phyloP scores from a whole-genome alignment of 23 tunicate genomes.

The Halocynthia aurantium region DNA sequence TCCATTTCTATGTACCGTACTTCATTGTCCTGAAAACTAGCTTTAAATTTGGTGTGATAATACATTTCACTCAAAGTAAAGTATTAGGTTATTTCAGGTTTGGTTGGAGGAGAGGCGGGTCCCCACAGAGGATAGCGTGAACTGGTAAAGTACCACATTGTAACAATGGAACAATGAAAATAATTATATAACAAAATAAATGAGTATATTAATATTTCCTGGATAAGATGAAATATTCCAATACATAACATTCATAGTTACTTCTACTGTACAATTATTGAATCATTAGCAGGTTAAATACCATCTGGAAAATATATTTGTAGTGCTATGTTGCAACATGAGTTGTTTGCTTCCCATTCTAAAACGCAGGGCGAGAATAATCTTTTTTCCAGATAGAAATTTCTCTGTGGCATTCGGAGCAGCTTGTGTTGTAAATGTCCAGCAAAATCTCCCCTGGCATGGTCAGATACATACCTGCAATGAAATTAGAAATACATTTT shows the following conservation, averaged over 20 bases:
- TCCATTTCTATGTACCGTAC: no score
- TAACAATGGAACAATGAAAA: not conserved
- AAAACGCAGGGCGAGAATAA: conserved; percentile 10
- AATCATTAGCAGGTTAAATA: not conserved
- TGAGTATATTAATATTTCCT: no score
- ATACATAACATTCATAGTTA: no score
- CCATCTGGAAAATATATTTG: conserved; percentile 18
- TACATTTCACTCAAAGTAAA: no score
- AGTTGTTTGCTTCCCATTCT: conserved; percentile 21
- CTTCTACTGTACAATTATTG: no score
- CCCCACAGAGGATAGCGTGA: no score
- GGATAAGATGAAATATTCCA: no score
- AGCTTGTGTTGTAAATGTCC: conserved; percentile 9
- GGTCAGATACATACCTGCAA: conserved; percentile 24
- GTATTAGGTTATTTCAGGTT: no score
- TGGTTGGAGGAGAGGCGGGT: no score
- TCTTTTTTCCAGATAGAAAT: not conserved
- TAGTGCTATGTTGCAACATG: not conserved
- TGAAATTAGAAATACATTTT: not conserved
- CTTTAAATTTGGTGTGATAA: no score
- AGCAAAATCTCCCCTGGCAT: not conserved
- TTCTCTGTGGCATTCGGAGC: conserved; percentile 5
- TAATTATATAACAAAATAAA: no score
- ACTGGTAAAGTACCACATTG: not conserved
- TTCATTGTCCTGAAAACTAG: no score